A percentile compares a stretch with the other conserved stretches of the same genome.
Conservation (phyloP, 2,113 vertebrate genomes). For the Puma concolor region DNA sequence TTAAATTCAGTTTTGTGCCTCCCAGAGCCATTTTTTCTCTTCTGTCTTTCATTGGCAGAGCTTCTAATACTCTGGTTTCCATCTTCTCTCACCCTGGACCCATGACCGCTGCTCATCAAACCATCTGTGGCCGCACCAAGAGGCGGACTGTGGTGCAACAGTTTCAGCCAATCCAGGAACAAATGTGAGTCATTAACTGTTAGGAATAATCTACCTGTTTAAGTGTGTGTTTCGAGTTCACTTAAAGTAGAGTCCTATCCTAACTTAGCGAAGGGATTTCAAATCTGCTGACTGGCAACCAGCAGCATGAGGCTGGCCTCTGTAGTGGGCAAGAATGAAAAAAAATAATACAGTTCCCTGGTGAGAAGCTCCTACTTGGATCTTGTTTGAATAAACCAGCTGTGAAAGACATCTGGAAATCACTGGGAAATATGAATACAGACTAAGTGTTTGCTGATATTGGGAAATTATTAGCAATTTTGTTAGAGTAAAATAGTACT, state of each 20-base stretch:
- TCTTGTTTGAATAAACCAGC: background rate
- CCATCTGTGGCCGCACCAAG: background rate
- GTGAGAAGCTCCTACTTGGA: background rate
- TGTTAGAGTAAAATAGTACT: slow-evolving; percentile 9
- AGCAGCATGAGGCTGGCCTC: background rate
- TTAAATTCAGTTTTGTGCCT: background rate
- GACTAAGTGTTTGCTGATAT: background rate
- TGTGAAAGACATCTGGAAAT: background rate
- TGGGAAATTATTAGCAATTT: background rate
- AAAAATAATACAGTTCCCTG: background rate
- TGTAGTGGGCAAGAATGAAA: background rate
- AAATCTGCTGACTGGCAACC: background rate
- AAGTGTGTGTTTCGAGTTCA: background rate
- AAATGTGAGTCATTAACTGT: background rate
- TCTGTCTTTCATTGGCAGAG: background rate
- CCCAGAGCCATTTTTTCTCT: background rate
- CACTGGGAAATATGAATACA: background rate
- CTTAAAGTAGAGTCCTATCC: background rate
- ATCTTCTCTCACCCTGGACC: background rate
- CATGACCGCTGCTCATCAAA: background rate
- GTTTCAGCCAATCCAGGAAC: background rate
- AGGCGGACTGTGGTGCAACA: background rate
- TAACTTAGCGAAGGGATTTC: background rate
- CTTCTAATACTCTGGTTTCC: background rate
- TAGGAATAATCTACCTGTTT: background rate